These are phyloP conservation scores for Fringilla coelebs DNA, from an alignment of 2,797 vertebrate genomes.

Conservation along the genomic window DNA sequence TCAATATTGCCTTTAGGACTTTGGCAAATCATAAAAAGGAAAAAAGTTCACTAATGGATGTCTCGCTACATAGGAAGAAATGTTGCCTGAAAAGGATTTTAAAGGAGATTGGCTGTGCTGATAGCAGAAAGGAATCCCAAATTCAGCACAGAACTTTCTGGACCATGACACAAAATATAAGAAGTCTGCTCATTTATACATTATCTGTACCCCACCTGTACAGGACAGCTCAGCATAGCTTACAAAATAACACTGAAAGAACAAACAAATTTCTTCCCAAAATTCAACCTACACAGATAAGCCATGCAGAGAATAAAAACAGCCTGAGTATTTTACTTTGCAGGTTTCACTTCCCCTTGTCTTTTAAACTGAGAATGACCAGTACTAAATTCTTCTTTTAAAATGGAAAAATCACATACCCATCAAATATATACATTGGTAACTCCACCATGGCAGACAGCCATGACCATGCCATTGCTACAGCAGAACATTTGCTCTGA, in stretches of 20 bases:
- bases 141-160: neutral
- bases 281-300: neutral
- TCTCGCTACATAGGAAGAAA: neutral
- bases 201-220: neutral
- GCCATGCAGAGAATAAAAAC: neutral
- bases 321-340: neutral
- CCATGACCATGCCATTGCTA: rapidly evolving
- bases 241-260: neutral
- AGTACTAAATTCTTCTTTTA: neutral
- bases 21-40: neutral
- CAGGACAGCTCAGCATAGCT: neutral
- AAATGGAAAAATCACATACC: neutral
- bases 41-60: neutral
- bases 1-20: neutral
- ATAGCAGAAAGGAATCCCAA: neutral
- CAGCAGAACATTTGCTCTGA: neutral
- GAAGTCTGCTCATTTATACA: neutral
- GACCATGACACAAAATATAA: neutral
- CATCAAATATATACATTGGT: neutral
- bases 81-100: neutral
- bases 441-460: neutral
- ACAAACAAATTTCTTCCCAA: neutral
- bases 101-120: neutral
- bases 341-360: neutral
- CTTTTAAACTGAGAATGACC: neutral